These are phyloP conservation scores for Platysteira castanea DNA, from an alignment of 2,113 vertebrate species.

Conservation along the genomic window DNA sequence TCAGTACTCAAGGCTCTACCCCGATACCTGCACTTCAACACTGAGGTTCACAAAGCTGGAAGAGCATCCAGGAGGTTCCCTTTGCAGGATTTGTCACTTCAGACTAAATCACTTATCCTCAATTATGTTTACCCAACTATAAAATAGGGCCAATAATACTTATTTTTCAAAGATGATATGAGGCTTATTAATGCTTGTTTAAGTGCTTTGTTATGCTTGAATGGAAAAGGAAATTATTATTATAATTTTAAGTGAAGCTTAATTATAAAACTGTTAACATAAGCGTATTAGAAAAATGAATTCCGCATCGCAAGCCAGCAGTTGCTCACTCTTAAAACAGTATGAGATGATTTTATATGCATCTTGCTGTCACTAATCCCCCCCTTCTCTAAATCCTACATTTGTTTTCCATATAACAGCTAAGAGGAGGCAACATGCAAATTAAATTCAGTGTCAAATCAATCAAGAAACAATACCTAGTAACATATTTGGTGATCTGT, in stretches of 20 bases:
- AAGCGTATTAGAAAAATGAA: conserved; percentile 1
- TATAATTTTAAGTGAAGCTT: conserved; percentile 28
- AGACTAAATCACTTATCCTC: background rate
- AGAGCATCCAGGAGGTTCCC: background rate
- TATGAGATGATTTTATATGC: background rate
- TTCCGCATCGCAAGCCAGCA: background rate
- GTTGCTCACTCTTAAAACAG: background rate
- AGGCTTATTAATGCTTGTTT: conserved; percentile 35
- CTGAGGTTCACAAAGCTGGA: background rate
- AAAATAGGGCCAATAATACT: conserved; percentile 5
- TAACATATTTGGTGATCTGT: background rate
- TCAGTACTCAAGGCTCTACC: background rate
- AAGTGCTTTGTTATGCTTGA: conserved; percentile 30
- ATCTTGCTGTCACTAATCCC: background rate
- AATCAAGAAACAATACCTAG: background rate
- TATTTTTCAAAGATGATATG: background rate
- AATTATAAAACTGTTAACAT: conserved; percentile 43
- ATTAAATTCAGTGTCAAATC: background rate
- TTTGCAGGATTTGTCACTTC: background rate
- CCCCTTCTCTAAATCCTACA: background rate
- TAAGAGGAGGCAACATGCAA: background rate
- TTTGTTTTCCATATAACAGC: background rate
- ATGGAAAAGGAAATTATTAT: conserved; percentile 21
- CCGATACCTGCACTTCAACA: background rate
- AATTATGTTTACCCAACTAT: background rate